Evolutionary conservation across 2,113 vertebrate genomes (phyloP), one percentile per base, ranked within the genome.

Genomic region (Abramis brama): DNA sequence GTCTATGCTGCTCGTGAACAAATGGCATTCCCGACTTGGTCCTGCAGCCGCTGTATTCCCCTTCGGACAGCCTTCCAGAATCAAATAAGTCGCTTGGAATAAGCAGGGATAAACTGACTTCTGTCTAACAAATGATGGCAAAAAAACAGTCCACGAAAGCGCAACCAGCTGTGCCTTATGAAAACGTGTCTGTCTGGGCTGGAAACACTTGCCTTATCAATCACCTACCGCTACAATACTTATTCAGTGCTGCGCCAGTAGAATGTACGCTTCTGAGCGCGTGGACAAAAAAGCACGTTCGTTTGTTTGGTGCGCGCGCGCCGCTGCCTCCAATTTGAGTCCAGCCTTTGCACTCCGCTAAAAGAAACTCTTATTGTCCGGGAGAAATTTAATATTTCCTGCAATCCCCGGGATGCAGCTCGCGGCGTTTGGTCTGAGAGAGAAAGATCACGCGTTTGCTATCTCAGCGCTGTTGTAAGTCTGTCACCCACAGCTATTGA

Each of bases 1-100:
- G 90, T 91, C 91, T 95, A 94, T 94, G 90, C 91, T 76, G 91
- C 92, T 89, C 87, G 74, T 55, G 88, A 92, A 94, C 94, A 95
- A 94, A 94, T 95, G 94, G 92, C 92, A 92, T 91, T 90, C 92
- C 91, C 86, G 89, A 82, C 74, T 86, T 82, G 90, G 87, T 89
- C 89, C 87, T 43, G 68, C 81, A 83, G 92, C 91, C 83, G 91
- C 91, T 84, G 43, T 84, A 70, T 86, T 87, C 88, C 91, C 87
- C 86, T 86, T 39, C 90, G 75, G 85, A 90, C 92, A 90, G 92
- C 91, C 91, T 91, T 84, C 83, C 90, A 89, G 85, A 81, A 86
- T 89, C 86, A 50, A 90, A 89, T 78, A 89, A 93, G 88, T 92
- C 59, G 77, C 91, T 47, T 88, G 85, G 87, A 91, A 79, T 85